A percentile compares a stretch with the other conserved stretches of the same genome.
Evolutionary conservation across 2,888 invertebrate genomes (phyloP).

Genomic region (Philopedon plagiatum): DNA sequence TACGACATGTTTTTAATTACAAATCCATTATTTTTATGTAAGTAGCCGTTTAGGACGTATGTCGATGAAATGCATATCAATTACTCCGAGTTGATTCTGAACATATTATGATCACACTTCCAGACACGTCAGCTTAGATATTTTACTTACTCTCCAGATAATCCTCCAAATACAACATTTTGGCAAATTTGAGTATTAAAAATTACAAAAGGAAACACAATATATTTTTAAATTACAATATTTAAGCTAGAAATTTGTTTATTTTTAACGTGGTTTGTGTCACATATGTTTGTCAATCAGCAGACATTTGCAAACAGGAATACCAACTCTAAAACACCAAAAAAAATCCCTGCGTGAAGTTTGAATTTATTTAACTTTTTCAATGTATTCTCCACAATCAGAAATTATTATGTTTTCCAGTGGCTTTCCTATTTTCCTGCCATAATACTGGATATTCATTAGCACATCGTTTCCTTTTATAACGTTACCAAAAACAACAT

Average conservation of each 20-base stretch:
- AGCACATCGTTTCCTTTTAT: slow-evolving; percentile 64
- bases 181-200: slow-evolving; percentile 58
- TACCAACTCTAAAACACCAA: slow-evolving; percentile 47
- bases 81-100: neutral
- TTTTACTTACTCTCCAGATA: slow-evolving; percentile 94
- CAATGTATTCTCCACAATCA: slow-evolving; percentile 58
- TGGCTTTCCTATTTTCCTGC: slow-evolving; percentile 64
- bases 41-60: neutral
- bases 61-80: neutral
- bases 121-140: slow-evolving; percentile 11
- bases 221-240: slow-evolving; percentile 34
- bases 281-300: slow-evolving; percentile 38
- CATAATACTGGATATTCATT: slow-evolving; percentile 64
- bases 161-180: slow-evolving; percentile 97
- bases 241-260: slow-evolving; percentile 22
- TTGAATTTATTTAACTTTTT: neutral
- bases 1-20: neutral
- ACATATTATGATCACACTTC: slow-evolving; percentile 3
- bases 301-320: slow-evolving; percentile 52
- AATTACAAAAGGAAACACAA: slow-evolving; percentile 37
- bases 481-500: slow-evolving; percentile 71
- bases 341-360: neutral
- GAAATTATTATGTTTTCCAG: slow-evolving; percentile 62
- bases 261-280: slow-evolving; percentile 30
- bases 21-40: neutral